A percentile compares a stretch with the other conserved stretches of the same genome.
Conservation (phyloP, 2,797 vertebrate genomes). For the Microtus californicus region DNA sequence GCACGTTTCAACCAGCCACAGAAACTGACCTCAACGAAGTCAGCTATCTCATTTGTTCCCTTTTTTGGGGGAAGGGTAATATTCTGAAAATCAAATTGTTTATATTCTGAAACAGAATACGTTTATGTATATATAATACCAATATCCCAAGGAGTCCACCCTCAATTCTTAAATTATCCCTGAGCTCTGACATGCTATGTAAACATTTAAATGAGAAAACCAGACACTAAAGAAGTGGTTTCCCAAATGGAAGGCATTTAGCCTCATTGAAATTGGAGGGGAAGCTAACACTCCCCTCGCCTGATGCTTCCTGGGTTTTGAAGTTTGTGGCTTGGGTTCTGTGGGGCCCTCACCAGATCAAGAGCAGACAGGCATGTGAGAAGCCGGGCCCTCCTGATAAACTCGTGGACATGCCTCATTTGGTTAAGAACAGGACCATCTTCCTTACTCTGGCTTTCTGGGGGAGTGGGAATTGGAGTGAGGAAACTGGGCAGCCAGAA, state of each 20-base stretch:
- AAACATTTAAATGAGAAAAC: constrained; percentile 50
- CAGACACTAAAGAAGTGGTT: constrained; percentile 34
- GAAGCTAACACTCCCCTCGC: not conserved
- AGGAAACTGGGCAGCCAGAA: not conserved
- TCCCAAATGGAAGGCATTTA: constrained; percentile 41
- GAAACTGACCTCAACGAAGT: not conserved
- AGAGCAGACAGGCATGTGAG: not conserved
- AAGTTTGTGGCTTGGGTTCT: not conserved
- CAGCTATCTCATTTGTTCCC: not conserved
- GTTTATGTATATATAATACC: not conserved
- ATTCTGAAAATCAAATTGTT: constrained; percentile 30
- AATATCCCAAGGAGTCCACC: not conserved
- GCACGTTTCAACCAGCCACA: not conserved
- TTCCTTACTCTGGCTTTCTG: constrained; percentile 27
- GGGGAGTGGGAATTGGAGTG: not conserved
- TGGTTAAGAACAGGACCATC: not conserved
- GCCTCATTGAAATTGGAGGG: constrained; percentile 43
- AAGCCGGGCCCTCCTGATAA: not conserved
- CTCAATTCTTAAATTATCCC: constrained; percentile 15
- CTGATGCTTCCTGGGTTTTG: constrained; percentile 28
- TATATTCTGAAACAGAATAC: constrained; percentile 42
- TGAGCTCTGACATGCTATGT: not conserved
- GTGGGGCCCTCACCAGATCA: not conserved
- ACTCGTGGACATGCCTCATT: not conserved
- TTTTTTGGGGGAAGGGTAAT: not conserved